These are phyloP conservation scores for Torymus aiolomorphi DNA, from an alignment of 2,888 invertebrate genomes.

Conservation along the genomic window DNA sequence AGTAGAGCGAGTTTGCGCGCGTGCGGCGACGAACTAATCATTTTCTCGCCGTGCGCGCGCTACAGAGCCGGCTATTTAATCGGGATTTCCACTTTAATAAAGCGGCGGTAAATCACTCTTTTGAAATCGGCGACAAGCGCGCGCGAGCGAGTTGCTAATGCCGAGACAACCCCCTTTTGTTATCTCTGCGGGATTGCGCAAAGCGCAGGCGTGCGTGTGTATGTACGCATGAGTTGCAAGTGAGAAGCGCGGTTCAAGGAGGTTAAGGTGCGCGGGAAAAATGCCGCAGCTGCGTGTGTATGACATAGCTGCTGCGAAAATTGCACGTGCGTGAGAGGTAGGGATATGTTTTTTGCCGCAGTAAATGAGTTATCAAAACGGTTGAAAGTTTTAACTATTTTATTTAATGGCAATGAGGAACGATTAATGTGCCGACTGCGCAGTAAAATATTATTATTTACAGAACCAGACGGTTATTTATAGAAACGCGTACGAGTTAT, in stretches of 20 bases:
- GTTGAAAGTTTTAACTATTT: neutral
- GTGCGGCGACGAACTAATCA: constrained; percentile 32
- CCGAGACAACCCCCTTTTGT: constrained; percentile 25
- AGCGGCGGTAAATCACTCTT: constrained; percentile 50
- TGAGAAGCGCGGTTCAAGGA: neutral
- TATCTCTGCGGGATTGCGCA: constrained; percentile 18
- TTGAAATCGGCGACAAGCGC: constrained; percentile 42
- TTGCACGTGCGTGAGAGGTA: too few species aligned
- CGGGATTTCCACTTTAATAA: constrained; percentile 42
- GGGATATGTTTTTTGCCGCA: too few species aligned
- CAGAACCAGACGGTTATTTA: constrained; percentile 5
- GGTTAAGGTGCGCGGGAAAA: neutral
- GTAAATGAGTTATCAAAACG: too few species aligned
- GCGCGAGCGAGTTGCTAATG: neutral
- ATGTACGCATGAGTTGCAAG: neutral
- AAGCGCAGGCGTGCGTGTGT: neutral
- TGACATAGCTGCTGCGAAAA: too few species aligned
- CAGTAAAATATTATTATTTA: constrained; percentile 24
- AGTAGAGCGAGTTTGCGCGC: neutral
- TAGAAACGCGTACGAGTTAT: neutral
- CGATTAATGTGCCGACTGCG: constrained; percentile 7
- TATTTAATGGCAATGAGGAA: constrained; percentile 6
- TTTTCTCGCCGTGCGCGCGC: constrained; percentile 30
- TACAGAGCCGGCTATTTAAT: constrained; percentile 23
- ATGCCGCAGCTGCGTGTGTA: neutral